Conservation (phyloP, 2,797 vertebrate genomes). For the Rhynchonycteris naso region DNA sequence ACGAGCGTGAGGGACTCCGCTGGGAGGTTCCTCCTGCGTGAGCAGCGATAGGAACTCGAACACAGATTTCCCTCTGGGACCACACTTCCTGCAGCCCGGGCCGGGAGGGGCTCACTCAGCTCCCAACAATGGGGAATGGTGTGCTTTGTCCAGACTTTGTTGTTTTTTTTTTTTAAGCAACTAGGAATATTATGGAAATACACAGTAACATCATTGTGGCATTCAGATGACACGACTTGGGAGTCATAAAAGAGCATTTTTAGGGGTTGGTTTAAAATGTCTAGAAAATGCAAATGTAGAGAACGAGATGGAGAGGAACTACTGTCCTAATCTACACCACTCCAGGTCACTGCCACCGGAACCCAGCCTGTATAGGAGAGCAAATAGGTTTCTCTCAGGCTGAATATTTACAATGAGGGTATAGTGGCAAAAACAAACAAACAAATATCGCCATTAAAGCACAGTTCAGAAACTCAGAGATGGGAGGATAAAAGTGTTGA, state of each 20-base stretch:
- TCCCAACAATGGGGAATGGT: conserved; percentile 19
- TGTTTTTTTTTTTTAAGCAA: neutral
- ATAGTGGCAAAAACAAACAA: neutral
- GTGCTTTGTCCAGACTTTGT: neutral
- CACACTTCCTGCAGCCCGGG: neutral
- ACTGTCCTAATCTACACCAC: neutral
- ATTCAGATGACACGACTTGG: neutral
- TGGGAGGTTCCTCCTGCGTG: neutral
- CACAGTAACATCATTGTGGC: neutral
- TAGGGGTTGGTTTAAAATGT: neutral
- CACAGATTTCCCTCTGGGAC: neutral
- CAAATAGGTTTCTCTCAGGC: neutral
- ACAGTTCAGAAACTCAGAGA: neutral
- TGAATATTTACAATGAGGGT: neutral
- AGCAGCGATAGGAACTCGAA: neutral
- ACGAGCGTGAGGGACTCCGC: accelerated
- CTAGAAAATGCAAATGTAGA: neutral
- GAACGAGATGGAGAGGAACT: neutral
- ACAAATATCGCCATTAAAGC: neutral
- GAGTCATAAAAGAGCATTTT: conserved; percentile 14
- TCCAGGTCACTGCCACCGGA: neutral
- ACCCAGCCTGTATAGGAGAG: neutral
- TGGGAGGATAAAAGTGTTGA: neutral
- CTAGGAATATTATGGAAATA: neutral
- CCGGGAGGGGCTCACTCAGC: neutral